phyloP scores from a whole-genome alignment of 2,797 vertebrate species.

The Scleropages formosus region DNA sequence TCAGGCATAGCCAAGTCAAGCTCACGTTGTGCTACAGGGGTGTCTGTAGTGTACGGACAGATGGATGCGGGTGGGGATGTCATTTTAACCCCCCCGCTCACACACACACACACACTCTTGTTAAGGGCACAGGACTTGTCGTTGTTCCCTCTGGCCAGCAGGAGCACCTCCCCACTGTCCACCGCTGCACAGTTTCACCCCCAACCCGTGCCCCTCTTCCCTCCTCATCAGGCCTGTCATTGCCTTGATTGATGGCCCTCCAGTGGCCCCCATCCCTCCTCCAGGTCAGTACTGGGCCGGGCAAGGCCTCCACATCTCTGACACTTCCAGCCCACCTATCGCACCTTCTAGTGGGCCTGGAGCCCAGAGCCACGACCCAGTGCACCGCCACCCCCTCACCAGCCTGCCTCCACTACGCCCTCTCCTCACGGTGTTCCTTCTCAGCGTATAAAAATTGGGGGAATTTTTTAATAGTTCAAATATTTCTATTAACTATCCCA shows the following conservation, averaged over 20 bases:
- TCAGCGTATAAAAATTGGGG: background rate
- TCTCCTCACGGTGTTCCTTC: background rate
- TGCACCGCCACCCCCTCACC: background rate
- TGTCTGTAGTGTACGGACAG: background rate
- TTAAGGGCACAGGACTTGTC: background rate
- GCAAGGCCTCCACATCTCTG: background rate
- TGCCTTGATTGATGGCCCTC: conserved; percentile 74
- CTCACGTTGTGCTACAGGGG: background rate
- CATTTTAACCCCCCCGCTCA: background rate
- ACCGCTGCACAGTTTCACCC: conserved; percentile 24
- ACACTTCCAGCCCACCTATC: background rate
- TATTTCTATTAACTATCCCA: background rate
- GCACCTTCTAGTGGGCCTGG: background rate
- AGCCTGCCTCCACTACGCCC: background rate
- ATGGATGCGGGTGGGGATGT: background rate
- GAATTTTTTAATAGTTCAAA: background rate
- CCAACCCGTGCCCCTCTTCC: conserved; percentile 41
- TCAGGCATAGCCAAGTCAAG: background rate
- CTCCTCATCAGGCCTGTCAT: conserved; percentile 50
- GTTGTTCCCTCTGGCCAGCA: background rate
- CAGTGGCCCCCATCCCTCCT: conserved; percentile 63
- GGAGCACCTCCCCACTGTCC: conserved; percentile 21
- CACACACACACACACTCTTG: background rate
- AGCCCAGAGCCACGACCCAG: background rate
- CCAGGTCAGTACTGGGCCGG: conserved; percentile 52